A percentile compares a stretch with the other conserved stretches of the same genome.
phyloP scores from a whole-genome alignment of 2,888 invertebrate genomes.

The Biston betularia region DNA sequence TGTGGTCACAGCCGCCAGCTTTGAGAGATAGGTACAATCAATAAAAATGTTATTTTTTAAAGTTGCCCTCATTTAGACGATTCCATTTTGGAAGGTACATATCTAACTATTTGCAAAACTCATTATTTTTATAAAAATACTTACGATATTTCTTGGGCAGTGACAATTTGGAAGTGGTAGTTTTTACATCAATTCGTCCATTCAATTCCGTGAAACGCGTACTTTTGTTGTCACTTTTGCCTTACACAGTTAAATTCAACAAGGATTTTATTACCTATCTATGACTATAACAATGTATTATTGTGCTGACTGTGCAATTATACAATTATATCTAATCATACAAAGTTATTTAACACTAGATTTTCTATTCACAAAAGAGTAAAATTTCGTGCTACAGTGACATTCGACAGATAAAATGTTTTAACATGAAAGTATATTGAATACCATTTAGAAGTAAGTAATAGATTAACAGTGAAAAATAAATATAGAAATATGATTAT shows the following conservation, averaged over 20 bases:
- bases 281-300: slow-evolving; percentile 59
- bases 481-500: slow-evolving; percentile 17
- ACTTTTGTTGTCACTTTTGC: slow-evolving; percentile 45
- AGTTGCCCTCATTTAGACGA: not conserved
- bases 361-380: slow-evolving; percentile 59
- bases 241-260: slow-evolving; percentile 48
- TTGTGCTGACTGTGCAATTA: slow-evolving; percentile 76
- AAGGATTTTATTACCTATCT: slow-evolving; percentile 49
- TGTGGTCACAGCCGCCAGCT: no score
- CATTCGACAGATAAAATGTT: slow-evolving; percentile 37
- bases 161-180: slow-evolving; percentile 60
- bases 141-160: slow-evolving; percentile 65
- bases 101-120: slow-evolving; percentile 46
- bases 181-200: slow-evolving; percentile 50
- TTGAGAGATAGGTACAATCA: no score
- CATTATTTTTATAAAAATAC: slow-evolving; percentile 58
- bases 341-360: slow-evolving; percentile 50
- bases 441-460: slow-evolving; percentile 23
- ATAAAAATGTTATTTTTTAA: no score
- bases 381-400: slow-evolving; percentile 64
- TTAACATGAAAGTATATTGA: slow-evolving; percentile 26
- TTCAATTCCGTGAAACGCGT: slow-evolving; percentile 70
- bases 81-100: slow-evolving; percentile 15
- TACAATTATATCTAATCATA: slow-evolving; percentile 53
- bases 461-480: slow-evolving; percentile 28